Conservation (phyloP, 2,113 vertebrate genomes). For the Mastomys coucha region DNA sequence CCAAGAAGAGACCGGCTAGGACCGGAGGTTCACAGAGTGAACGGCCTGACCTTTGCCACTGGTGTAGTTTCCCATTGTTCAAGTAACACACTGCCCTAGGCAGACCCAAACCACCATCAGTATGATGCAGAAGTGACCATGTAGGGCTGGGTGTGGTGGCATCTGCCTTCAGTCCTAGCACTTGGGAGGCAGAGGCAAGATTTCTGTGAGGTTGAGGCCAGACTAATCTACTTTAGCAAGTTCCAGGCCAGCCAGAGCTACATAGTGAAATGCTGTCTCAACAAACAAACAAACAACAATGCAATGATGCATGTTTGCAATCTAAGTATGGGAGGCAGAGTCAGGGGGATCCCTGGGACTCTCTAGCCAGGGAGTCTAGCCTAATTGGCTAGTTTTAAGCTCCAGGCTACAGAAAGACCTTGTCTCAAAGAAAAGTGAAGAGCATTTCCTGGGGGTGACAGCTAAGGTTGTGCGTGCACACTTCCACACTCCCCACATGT, state of each 20-base stretch:
- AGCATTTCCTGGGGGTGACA: background rate
- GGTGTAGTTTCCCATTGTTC: background rate
- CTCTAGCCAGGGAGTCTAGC: no score
- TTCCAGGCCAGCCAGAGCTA: background rate
- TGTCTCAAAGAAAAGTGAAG: background rate
- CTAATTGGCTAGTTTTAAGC: background rate
- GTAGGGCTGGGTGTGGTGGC: background rate
- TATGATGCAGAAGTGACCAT: rapidly evolving
- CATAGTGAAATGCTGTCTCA: background rate
- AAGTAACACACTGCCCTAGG: background rate
- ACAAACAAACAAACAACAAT: background rate
- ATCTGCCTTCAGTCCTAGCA: background rate
- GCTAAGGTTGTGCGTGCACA: background rate
- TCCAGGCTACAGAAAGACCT: background rate
- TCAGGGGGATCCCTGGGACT: background rate
- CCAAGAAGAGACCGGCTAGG: background rate
- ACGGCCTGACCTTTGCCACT: no score
- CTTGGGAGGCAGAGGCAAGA: background rate
- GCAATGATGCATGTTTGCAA: background rate
- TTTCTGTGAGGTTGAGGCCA: background rate
- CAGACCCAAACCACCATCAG: background rate
- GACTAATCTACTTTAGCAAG: background rate
- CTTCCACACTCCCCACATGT: no score
- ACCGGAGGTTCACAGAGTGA: background rate
- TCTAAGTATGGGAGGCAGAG: background rate